Evolutionary conservation across 2,797 vertebrate species (phyloP).

Genomic region (Poliocrania exsul): DNA sequence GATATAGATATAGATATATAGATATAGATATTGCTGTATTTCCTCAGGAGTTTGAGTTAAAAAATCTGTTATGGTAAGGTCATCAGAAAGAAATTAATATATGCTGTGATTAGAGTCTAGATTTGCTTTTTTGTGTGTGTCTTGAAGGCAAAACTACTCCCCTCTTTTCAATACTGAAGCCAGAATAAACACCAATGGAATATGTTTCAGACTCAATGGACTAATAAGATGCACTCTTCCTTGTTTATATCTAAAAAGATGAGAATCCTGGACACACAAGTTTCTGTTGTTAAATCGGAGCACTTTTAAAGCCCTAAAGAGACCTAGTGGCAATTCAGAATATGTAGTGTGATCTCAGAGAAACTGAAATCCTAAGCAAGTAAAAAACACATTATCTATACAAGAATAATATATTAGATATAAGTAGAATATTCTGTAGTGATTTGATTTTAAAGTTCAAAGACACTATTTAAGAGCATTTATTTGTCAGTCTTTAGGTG

Average conservation of each 20-base stretch:
- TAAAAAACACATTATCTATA: neutral
- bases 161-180: neutral
- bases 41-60: neutral
- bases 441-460: neutral
- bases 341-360: fast-evolving
- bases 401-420: neutral
- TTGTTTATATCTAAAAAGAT: neutral
- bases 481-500: neutral
- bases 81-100: neutral
- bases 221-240: neutral
- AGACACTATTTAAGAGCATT: neutral
- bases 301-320: neutral
- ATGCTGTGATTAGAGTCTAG: neutral
- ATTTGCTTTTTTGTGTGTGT: neutral
- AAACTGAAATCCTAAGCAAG: neutral
- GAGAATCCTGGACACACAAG: neutral
- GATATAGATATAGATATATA: no score
- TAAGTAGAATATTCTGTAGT: neutral
- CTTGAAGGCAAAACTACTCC: neutral
- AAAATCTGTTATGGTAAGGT: neutral
- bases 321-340: neutral
- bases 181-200: neutral
- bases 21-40: neutral
- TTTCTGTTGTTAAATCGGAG: neutral
- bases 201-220: neutral